Percentiles rank a stretch among this genome's conserved stretches.
Evolutionary conservation across 2,888 invertebrate genomes (phyloP).

Genomic region (Belgica antarctica): DNA sequence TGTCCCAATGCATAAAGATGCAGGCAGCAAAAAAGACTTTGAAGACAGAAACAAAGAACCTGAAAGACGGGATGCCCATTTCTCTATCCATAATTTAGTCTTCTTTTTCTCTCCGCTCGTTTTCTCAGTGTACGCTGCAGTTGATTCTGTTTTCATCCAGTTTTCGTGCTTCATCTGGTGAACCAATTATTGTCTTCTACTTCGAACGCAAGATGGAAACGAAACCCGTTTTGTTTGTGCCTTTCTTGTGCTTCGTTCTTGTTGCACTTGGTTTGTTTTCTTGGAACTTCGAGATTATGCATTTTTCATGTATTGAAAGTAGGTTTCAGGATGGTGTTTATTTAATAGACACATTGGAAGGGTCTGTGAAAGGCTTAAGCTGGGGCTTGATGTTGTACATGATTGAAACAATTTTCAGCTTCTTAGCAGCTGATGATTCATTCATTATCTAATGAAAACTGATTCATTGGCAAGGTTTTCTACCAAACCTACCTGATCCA

Average conservation of each 20-base stretch:
- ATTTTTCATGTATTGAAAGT: conserved; percentile 12
- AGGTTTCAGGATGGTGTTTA: background rate
- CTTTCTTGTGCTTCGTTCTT: background rate
- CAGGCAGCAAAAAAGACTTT: background rate
- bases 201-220: conserved; percentile 7
- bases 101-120: conserved; percentile 1
- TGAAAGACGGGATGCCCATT: conserved; percentile 24
- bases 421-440: too few species aligned
- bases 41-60: conserved; percentile 4
- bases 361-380: too few species aligned
- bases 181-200: conserved; percentile 32
- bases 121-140: background rate
- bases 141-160: conserved; percentile 3
- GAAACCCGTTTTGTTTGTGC: conserved; percentile 9
- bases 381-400: too few species aligned
- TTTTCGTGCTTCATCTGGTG: conserved; percentile 28
- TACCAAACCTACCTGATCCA: too few species aligned
- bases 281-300: conserved; percentile 12
- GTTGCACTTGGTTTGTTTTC: conserved; percentile 12
- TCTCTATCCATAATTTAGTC: conserved; percentile 23
- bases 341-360: background rate
- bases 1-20: background rate
- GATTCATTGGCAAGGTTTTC: too few species aligned
- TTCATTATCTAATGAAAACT: too few species aligned
- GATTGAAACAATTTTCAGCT: background rate